Base-by-base conservation (phyloP, 1,140 invertebrate species). In the Drosophila watanabei region DNA sequence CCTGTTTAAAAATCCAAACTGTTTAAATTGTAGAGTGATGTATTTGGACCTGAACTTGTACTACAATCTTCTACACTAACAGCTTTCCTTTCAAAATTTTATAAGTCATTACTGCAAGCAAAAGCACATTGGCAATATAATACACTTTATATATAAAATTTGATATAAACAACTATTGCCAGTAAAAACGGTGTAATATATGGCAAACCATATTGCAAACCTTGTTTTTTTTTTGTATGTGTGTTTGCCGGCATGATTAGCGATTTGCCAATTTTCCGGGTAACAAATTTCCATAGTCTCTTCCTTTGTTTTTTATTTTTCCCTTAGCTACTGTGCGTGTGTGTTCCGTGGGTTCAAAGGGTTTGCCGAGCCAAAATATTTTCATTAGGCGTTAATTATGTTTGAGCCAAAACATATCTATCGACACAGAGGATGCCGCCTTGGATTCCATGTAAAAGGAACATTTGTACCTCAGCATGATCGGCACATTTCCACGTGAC, bases 341-440 rank as follows among this genome's bases (percentile, higher is more conserved):
- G 66, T 71, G 61, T 66, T 39, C 33, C 13, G 5, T 6, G 11
- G 20, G 14, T 41, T 77, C 64, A 62, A 76, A 77, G 75, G 75
- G 20, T 14, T 30, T 45, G 73, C 60, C 75, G 60, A 49, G 30
- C 32, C 75, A 58, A 77, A 77, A 76, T 76, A 76, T 77, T 77
- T 66, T 77, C 75, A 77, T 77, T 77, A 77, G 43, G 46, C 72
- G 75, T 77, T 77, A 77, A 77, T 77, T 77, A 76, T 77, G 43
- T 33, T 43, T 52, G 52, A 66, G 61, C 39, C 75, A 76, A 77
- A 77, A 77, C 75, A 77, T 76, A 75, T 60, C 5, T 39, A 24
- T 16, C 2, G 39, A 35, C 20, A 37, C 57, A 33, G 33, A 65
- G 59, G 32, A 48, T 32, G 32, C 68, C 68, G 51, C 28, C 46